Conservation (phyloP, 1,140 invertebrate genomes). For the Paraescarpia echinospica region DNA sequence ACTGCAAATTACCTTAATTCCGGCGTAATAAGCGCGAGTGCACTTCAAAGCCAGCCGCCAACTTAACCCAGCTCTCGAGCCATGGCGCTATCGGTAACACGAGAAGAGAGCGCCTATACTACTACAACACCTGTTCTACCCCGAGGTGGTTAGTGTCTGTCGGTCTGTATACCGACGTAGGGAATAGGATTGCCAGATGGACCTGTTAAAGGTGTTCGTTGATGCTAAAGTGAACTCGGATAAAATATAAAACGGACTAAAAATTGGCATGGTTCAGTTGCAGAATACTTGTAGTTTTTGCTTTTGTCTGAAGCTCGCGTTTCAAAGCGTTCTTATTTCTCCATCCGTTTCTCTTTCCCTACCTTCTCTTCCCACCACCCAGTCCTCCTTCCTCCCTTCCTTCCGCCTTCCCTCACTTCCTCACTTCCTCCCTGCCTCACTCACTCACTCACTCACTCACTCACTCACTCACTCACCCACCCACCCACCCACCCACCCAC, state of each 20-base stretch:
- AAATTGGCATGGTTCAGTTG: no score
- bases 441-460: no score
- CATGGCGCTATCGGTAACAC: neutral
- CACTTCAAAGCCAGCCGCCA: neutral
- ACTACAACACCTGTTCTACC: neutral
- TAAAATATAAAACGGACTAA: no score
- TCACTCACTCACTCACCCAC: neutral
- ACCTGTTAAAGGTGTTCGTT: neutral
- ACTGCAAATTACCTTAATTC: neutral
- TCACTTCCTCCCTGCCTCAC: no score
- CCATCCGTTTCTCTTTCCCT: no score
- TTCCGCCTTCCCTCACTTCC: no score
- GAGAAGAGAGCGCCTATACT: neutral
- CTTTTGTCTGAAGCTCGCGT: no score
- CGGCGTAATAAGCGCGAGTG: neutral
- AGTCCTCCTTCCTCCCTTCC: no score
- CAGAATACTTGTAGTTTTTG: no score
- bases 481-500: neutral
- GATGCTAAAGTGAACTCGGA: neutral
- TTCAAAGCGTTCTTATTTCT: no score
- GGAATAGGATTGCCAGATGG: neutral
- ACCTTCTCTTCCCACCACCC: no score
- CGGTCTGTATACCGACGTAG: neutral
- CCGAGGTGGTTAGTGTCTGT: neutral
- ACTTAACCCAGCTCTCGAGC: neutral